phyloP scores from a whole-genome alignment of 23 tunicate genomes.

The Ascidia mentula region DNA sequence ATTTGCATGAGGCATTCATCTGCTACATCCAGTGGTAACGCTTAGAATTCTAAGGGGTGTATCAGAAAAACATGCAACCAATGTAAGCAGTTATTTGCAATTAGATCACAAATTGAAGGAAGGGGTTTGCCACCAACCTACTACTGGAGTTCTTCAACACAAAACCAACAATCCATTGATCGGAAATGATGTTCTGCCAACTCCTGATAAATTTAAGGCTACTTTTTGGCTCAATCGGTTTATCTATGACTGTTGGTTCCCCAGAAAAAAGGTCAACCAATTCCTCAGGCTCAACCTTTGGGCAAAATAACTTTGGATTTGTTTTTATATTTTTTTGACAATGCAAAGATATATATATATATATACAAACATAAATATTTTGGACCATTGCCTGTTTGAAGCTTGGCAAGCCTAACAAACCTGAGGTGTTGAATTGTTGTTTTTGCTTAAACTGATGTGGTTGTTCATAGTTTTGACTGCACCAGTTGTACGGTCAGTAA shows the following conservation, averaged over 20 bases:
- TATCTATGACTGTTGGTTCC: neutral
- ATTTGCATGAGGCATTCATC: too few species aligned
- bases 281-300: neutral
- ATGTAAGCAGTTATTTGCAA: too few species aligned
- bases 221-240: neutral
- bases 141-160: neutral
- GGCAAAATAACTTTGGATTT: neutral
- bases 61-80: too few species aligned
- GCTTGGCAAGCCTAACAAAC: neutral
- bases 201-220: neutral
- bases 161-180: slow-evolving; percentile 15
- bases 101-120: too few species aligned
- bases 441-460: neutral
- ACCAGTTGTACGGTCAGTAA: neutral
- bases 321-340: neutral
- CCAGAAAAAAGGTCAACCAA: slow-evolving; percentile 15
- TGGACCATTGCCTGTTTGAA: neutral
- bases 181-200: slow-evolving; percentile 7
- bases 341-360: neutral
- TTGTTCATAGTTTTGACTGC: neutral
- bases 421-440: neutral
- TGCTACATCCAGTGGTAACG: too few species aligned
- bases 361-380: neutral
- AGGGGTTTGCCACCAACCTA: neutral
- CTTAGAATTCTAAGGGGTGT: too few species aligned